Conservation (phyloP, 2,113 vertebrate genomes). For the Nannobrachium achirus region DNA sequence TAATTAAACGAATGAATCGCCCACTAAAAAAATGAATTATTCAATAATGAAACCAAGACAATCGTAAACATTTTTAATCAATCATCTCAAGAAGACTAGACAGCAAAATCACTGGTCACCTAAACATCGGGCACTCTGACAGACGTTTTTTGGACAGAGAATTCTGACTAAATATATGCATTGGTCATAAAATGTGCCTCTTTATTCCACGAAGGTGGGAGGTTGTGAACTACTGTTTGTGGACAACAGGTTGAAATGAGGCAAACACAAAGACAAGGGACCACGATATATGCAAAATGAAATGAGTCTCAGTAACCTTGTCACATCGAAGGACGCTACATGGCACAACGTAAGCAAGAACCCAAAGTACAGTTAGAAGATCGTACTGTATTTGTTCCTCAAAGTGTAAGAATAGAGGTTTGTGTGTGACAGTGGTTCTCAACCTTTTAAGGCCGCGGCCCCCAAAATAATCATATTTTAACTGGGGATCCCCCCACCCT, state of each 20-base stretch:
- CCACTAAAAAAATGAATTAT: too few relatives aligned
- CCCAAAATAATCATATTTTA: too few relatives aligned
- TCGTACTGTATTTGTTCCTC: too few relatives aligned
- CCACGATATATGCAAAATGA: slow-evolving; percentile 4
- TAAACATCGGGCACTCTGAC: slow-evolving; percentile 26
- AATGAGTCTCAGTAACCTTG: slow-evolving; percentile 4
- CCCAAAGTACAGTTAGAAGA: neutral
- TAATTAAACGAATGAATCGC: too few relatives aligned
- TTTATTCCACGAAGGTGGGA: slow-evolving; percentile 29
- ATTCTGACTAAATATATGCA: slow-evolving; percentile 10
- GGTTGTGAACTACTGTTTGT: slow-evolving; percentile 4
- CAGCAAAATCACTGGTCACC: slow-evolving; percentile 29
- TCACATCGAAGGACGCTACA: neutral
- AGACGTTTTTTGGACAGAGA: slow-evolving; percentile 1
- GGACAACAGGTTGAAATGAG: neutral
- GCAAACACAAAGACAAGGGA: slow-evolving; percentile 2
- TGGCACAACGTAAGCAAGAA: slow-evolving; percentile 28
- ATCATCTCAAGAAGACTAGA: slow-evolving; percentile 59
- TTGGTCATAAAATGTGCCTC: slow-evolving; percentile 45
- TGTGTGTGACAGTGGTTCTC: too few relatives aligned
- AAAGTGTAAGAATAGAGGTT: too few relatives aligned
- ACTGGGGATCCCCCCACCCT: too few relatives aligned
- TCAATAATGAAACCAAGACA: slow-evolving; percentile 24
- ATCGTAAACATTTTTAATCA: slow-evolving; percentile 49
- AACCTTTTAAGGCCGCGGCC: too few relatives aligned